Evolutionary conservation across 2,113 vertebrate species (phyloP), one percentile per base, ranked within the genome.

Genomic region (Morphnarchus princeps): DNA sequence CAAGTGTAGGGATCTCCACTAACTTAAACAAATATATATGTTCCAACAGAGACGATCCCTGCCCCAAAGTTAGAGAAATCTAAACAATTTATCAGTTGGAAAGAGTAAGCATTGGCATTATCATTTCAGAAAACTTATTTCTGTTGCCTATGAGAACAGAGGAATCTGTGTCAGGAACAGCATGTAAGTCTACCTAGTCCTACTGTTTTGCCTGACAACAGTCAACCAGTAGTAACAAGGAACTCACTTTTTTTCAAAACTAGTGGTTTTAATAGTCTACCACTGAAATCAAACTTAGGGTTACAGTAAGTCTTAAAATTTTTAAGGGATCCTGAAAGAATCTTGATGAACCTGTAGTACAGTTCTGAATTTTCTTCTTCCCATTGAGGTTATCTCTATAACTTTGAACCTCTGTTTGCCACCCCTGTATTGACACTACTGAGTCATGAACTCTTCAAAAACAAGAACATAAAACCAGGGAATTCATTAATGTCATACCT

Each of bases 401-500:
- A 67, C 7, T 58, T 59, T 3, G 12, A 12, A 79, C 9, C 0
- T 76, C 17, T 65, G 1, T 57, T 82, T 93, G 31, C 31, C 66
- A 73, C 45, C 69, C 22, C 9, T 65, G 2, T 54, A 34, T 57
- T 84, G 94, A 77, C 26, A 62, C 25, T 36, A 73, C 5, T 70
- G 67, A 85, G 59, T 79, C 79, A 80, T 42, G 89, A 93, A 82
- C 66, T 82, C 59, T 73, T 69, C 36, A 36, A 69, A 87, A 89
- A 40, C 34, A 74, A 77, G n/a, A 28, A 61, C 21, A 54, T 59
- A 96, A 93, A 73, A 16, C 15, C 54, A 65, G 34, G 16, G 38
- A 95, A 95, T 87, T 95, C 40, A 66, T n/a, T 77, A 25, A 9
- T 88, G 65, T 89, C 82, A 70, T 94, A 96, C 93, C 94, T 97